Conservation (phyloP, 2,797 vertebrate species). For the Phataginus tricuspis region DNA sequence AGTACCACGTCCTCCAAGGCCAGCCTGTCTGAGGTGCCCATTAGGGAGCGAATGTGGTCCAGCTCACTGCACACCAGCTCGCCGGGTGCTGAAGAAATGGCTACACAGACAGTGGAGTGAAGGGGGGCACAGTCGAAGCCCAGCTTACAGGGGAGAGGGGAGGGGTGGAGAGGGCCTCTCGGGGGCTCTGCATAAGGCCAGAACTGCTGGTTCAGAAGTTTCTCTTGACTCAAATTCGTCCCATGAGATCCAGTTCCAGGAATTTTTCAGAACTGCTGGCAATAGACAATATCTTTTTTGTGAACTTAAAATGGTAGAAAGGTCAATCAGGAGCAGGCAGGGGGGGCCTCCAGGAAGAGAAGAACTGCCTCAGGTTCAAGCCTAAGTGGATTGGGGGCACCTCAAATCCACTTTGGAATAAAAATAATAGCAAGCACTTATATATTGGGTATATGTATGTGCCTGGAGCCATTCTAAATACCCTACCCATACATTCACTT, state of each 20-base stretch:
- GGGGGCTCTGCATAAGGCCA: neutral
- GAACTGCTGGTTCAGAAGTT: neutral
- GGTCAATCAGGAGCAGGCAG: neutral
- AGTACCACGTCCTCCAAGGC: neutral
- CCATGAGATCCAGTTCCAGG: neutral
- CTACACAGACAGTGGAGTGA: neutral
- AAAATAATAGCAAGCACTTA: neutral
- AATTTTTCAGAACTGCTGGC: neutral
- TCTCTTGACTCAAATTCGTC: neutral
- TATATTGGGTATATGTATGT: fast-evolving
- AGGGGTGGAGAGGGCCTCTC: neutral
- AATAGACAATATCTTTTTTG: neutral
- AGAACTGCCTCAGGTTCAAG: neutral
- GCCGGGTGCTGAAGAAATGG: neutral
- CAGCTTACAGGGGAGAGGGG: fast-evolving
- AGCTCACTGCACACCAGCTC: neutral
- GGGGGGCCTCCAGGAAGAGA: neutral
- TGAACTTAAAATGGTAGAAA: neutral
- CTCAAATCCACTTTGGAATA: neutral
- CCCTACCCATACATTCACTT: no score
- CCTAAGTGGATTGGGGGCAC: neutral
- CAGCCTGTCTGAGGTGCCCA: conserved; percentile 28
- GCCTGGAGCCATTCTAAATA: neutral
- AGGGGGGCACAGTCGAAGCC: neutral
- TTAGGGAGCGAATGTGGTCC: neutral